phyloP scores from a whole-genome alignment of 2,888 invertebrate genomes.

The Odontocerum albicorne region DNA sequence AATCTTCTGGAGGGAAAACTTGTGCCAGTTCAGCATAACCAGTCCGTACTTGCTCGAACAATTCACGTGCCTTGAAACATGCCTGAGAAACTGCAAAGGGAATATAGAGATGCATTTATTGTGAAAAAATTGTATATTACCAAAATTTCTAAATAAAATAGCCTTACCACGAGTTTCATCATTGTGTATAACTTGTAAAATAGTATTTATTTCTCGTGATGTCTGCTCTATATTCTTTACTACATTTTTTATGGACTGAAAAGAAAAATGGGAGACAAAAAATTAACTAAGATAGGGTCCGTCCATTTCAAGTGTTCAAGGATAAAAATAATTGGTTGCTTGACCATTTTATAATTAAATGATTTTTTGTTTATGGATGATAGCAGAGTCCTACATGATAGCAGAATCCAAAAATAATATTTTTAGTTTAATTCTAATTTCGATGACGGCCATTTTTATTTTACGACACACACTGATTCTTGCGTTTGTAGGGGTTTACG shows the following conservation, averaged over 20 bases:
- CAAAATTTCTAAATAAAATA: background rate
- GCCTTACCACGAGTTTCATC: conserved; percentile 69
- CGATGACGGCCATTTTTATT: too few species aligned
- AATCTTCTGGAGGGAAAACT: conserved; percentile 74
- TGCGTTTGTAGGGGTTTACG: too few species aligned
- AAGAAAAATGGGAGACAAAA: conserved; percentile 31
- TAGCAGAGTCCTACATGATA: too few species aligned
- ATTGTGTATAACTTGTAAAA: conserved; percentile 82
- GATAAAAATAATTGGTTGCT: too few species aligned
- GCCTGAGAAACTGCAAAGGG: conserved; percentile 59
- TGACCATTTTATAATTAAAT: too few species aligned
- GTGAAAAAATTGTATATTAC: conserved; percentile 23
- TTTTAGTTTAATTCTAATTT: too few species aligned
- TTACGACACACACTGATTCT: too few species aligned
- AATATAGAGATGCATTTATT: too few species aligned
- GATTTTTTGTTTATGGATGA: too few species aligned
- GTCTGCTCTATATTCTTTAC: conserved; percentile 78
- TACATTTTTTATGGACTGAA: conserved; percentile 66
- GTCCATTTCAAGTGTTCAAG: too few species aligned
- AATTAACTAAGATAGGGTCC: background rate
- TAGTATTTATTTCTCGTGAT: conserved; percentile 75
- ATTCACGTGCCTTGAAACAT: conserved; percentile 63
- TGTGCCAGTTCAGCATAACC: conserved; percentile 66
- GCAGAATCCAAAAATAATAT: too few species aligned
- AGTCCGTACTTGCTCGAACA: conserved; percentile 65